Evolutionary conservation across 2,113 vertebrate species (phyloP).

Genomic region (Haemorhous mexicanus): DNA sequence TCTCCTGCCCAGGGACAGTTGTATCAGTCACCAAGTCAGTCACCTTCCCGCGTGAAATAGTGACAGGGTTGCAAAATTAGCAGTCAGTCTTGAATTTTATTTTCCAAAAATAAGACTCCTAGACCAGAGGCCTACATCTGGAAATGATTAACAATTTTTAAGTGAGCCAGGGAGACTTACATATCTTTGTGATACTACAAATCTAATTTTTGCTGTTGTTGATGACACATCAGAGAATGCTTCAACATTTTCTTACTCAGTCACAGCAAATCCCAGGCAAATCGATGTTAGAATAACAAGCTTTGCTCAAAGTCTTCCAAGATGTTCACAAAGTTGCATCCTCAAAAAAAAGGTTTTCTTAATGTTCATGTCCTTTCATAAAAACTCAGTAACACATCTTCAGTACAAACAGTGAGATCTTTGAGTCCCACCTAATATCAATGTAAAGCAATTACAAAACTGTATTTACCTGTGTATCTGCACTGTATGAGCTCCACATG

Average conservation of each 20-base stretch:
- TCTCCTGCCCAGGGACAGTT: neutral
- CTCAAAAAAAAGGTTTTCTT: neutral
- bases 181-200: neutral
- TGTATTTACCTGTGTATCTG: neutral
- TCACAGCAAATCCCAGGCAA: neutral
- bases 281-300: neutral
- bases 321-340: neutral
- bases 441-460: neutral
- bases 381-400: neutral
- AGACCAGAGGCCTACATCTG: neutral
- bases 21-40: neutral
- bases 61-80: neutral
- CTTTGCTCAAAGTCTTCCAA: neutral
- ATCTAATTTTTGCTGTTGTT: neutral
- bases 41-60: neutral
- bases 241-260: neutral
- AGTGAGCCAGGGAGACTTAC: neutral
- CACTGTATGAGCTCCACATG: neutral
- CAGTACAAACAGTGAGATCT: neutral
- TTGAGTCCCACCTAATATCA: neutral
- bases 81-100: neutral
- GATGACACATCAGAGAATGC: neutral
- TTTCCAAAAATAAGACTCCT: neutral
- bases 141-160: neutral
- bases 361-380: neutral